Evolutionary conservation across 2,797 vertebrate genomes (phyloP), one percentile per base, ranked within the genome.

Genomic region (Gymnodraco acuticeps): DNA sequence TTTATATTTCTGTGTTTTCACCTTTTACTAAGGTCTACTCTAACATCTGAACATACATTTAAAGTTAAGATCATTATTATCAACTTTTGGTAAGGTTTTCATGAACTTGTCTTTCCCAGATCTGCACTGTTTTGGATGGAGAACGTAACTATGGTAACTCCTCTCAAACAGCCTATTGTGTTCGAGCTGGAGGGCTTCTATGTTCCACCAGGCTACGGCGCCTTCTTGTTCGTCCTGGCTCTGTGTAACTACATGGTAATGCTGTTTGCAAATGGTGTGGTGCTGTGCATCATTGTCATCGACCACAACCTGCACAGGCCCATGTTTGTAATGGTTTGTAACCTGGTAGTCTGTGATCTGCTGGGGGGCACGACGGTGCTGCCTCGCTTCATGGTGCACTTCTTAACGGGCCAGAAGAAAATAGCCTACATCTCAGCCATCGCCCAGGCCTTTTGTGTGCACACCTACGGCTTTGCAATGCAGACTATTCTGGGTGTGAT

Each of bases 151-250:
- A 2, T 6, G n/a, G 7, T 41, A 0, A 42, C 20, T 20, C 83
- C 91, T 68, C 86, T 91, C 68, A 81, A 60, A 42, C 82, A 88
- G 74, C 89, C 90, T 0, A 83, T 93, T 0, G 75, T 86, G 62
- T 93, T 93, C n/a, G 81, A 88, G 58, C 41, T 93, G 51, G 81
- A 89, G 67, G 84, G 89, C 11, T 93, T 92, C 55, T 10, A 73
- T 1, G 23, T 91, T 0, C 75, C 81, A 2, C 71, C 68, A 5
- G 87, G 83, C n/a, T 80, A 75, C 1, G 67, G 75, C 0, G 59
- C 78, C 4, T 19, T 86, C 10, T 59, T 90, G 3, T 91, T 92
- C 68, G 11, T 75, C 43, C 56, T 91, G 77, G 66, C 75, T 53
- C 78, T 93, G 58, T 6, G 82, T 1, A 64, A 81, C 72, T 91